Evolutionary conservation across 2,797 vertebrate species (phyloP), one percentile per base, ranked within the genome.

Genomic region (Poecilia picta): DNA sequence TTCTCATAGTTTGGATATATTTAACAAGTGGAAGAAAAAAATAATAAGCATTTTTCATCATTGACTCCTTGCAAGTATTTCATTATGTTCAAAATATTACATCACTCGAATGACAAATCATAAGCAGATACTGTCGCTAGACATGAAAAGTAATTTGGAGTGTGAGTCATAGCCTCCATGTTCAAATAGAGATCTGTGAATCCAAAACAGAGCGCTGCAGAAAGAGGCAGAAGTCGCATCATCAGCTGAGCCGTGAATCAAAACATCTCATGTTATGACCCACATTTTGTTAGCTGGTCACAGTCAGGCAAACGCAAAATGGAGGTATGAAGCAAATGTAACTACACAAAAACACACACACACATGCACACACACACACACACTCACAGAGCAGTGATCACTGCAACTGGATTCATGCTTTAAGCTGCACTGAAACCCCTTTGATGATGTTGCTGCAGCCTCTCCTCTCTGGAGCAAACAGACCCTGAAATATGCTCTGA

Each of bases 251-350:
- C 0, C 16, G 1, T 39, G 39, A 23, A 53, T 39, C 12, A 53
- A 55, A 77, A 57, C 12, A 47, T 76, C 73, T 85, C 47, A 51
- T 76, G 55, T 74, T 70, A 2, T 88, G 87, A 93, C 85, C 91
- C 85, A 91, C 88, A 92, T 93, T 92, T 89, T 93, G 83, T 88
- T 43, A 3, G 8, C 76, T 86, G 85, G 80, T 85, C 79, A 74
- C 78, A 85, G 81, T 31, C 47, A 76, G 72, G 39, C 75, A 75
- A 78, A 81, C 78, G 87, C 91, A 92, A 94, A 94, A 93, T 94
- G 91, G 92, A 92, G 89, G 91, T 75, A 59, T 28, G 15, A 83
- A 77, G 79, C 73, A 8, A 83, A 76, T 74, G 66, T 80, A 79
- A 28, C 12, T 51, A 77, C 41, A 46, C 41, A 71, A 25, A n/a